Base-by-base conservation (phyloP, 2,888 invertebrate genomes). In the Arge pagana region DNA sequence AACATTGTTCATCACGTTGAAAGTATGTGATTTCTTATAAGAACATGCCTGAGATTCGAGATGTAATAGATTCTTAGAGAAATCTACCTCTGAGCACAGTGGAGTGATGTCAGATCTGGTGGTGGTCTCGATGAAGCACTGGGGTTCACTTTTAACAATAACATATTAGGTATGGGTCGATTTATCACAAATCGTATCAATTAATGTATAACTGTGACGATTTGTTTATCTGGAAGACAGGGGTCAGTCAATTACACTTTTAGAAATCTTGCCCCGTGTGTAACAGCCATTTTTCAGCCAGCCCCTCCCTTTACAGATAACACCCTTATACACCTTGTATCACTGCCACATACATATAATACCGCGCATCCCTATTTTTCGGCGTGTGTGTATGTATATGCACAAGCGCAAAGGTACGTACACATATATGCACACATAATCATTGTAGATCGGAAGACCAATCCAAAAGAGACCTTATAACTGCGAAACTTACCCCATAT, bases 231-330 rank as follows among this genome's bases (percentile, higher is more conserved):
- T 45, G 56, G 53, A 53, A 53, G 56, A 51, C 48, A 54, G 55
- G 52, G 55, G 55, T 56, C 58, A 57, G 61, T 65, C 59, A 65
- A 63, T 71, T 61, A 67, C 65, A 67, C 69, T 64, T 68, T 63
- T 61, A 64, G 66, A 68, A 67, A 63, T 67, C 65, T 67, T 65
- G 67, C 68, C 66, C 68, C 64, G 65, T 66, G 67, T 58, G 67
- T 68, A 70, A 68, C 72, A 70, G 72, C 74, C 74, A 74, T 74
- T 72, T 72, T 72, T 67, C n/a, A 67, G 61, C 63, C 63, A 70
- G 74, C 72, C 73, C 74, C 73, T 74, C 74, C 74, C 74, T 72
- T 73, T 65, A 59, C 45, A 31, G 66, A 62, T 62, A 64, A 66
- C 62, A 62, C 63, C 66, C 68, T 61, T 63, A 61, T 57, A 55